phyloP scores from a whole-genome alignment of 2,888 invertebrate genomes.

The Polyommatus iphigenia region DNA sequence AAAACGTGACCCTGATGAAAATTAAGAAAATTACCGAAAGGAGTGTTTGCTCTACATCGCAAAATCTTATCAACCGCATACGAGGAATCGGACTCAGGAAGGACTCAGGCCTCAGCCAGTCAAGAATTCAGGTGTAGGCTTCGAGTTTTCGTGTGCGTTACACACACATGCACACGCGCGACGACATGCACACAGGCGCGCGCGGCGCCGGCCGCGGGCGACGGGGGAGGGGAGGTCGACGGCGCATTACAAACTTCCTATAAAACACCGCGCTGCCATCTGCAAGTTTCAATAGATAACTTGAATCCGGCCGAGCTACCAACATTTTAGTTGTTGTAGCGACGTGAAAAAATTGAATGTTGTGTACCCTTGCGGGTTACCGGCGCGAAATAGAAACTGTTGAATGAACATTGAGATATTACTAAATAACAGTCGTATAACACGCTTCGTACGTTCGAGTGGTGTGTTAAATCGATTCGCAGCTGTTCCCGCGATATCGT shows the following conservation, averaged over 20 bases:
- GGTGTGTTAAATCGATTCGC: conserved; percentile 60
- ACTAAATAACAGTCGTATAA: background rate
- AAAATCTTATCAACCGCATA: conserved; percentile 6
- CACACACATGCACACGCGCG: conserved; percentile 45
- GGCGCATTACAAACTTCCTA: conserved; percentile 61
- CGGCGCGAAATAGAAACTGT: conserved; percentile 60
- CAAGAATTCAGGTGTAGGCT: conserved; percentile 43
- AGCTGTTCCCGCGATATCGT: conserved; percentile 35
- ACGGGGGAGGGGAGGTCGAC: conserved; percentile 49
- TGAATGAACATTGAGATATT: conserved; percentile 49
- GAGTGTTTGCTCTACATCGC: background rate
- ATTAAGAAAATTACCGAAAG: background rate
- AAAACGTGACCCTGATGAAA: background rate
- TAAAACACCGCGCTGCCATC: conserved; percentile 78
- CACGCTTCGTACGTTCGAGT: conserved; percentile 30
- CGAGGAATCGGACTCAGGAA: conserved; percentile 3
- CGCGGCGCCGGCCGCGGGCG: conserved; percentile 42
- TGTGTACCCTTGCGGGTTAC: conserved; percentile 58
- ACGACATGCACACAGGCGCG: conserved; percentile 42
- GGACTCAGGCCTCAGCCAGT: conserved; percentile 14
- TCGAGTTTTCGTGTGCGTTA: conserved; percentile 44
- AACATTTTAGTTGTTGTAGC: conserved; percentile 61
- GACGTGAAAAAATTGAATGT: conserved; percentile 60
- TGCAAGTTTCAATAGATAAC: conserved; percentile 79
- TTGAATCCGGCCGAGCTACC: conserved; percentile 71